phyloP scores from a whole-genome alignment of 2,888 invertebrate genomes.

The Andricus quercusramuli region DNA sequence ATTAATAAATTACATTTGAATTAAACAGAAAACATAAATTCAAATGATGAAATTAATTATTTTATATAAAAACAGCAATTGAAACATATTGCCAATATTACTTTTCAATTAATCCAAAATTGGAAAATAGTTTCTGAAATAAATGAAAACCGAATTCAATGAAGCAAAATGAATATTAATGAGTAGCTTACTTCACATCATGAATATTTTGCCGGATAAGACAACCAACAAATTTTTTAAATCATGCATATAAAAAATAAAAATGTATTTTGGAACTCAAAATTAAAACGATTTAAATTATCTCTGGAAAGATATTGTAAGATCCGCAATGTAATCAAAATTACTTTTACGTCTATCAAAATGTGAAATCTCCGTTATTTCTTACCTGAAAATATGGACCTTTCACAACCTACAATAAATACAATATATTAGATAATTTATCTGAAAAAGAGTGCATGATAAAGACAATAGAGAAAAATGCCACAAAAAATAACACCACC shows the following conservation, averaged over 20 bases:
- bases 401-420: not conserved
- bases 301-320: not conserved
- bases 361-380: not conserved
- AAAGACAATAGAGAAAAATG: not conserved
- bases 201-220: not conserved
- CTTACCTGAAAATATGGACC: not conserved
- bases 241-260: not conserved
- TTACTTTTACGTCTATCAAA: too few species aligned
- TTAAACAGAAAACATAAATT: too few species aligned
- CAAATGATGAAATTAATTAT: too few species aligned
- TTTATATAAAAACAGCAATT: too few species aligned
- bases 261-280: not conserved
- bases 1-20: too few species aligned
- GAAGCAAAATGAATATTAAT: not conserved
- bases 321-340: too few species aligned
- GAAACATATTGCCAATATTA: too few species aligned
- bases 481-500: not conserved
- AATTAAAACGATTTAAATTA: not conserved
- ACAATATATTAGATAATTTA: not conserved
- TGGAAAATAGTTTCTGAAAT: not conserved
- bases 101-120: too few species aligned
- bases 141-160: not conserved
- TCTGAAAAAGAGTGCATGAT: not conserved
- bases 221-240: not conserved
- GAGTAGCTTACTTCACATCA: not conserved